Evolutionary conservation across 2,113 vertebrate species (phyloP), one percentile per base, ranked within the genome.

Genomic region (Buteo buteo): DNA sequence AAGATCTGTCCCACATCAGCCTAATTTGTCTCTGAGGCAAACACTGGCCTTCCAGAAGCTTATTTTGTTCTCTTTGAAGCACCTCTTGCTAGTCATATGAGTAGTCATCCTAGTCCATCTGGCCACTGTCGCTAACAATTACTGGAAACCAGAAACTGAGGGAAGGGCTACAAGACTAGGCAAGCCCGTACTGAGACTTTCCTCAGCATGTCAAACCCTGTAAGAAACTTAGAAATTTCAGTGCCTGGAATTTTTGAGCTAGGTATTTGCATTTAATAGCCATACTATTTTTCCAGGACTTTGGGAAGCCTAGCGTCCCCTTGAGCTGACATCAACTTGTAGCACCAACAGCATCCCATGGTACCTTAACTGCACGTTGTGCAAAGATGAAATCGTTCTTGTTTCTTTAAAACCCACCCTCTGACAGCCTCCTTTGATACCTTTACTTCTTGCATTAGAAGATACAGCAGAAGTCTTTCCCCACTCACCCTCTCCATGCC

Each of bases 351-450:
- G 5, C 18, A 47, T 18, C 7, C 18, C 10, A 29, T 3, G 5
- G 1, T 5, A 45, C 17, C 15, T 54, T 66, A 54, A 81, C 11
- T 34, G 10, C 0, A 3, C 0, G 1, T 26, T 69, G 6, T 49
- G 2, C 4, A 55, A 36, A 54, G 26, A 29, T 21, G 4, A 79
- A 82, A 59, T 19, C 1, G 0, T 7, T 72, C 20, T 13, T 54
- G 3, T 84, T 89, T 62, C n/a, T 71, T 32, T 15, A 44, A 65
- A 82, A 57, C 2, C 1, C 4, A 3, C 3, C 7, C 12, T 52
- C 24, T 82, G n/a, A 10, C 10, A 55, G 8, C 9, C 9, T 64
- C 17, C 21, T 94, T 79, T 38, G 7, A 45, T 7, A 57, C 2
- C 11, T 4, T 25, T 44, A 11, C 8, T 38, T 87, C 15, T 67